Evolutionary conservation across 2,797 vertebrate genomes (phyloP).

Genomic region (Enteromius unitaeniatus): DNA sequence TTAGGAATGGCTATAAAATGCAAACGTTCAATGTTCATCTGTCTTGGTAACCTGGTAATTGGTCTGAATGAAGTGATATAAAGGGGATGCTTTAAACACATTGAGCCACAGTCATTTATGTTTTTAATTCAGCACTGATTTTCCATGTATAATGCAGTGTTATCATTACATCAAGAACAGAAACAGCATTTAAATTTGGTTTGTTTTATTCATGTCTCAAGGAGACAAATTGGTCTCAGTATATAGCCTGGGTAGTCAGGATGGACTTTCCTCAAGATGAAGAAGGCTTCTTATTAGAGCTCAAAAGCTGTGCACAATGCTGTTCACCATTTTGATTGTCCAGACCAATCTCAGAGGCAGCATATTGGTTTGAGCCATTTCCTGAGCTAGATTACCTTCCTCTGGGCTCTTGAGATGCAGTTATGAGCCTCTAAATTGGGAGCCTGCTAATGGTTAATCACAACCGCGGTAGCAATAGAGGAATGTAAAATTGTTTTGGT

Average conservation of each 20-base stretch:
- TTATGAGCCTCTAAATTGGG: constrained; percentile 34
- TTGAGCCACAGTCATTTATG: not conserved
- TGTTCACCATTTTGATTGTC: constrained; percentile 49
- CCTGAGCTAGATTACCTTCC: constrained; percentile 55
- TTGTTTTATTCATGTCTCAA: not conserved
- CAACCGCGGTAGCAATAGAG: constrained; percentile 9
- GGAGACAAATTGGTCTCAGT: not conserved
- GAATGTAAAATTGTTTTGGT: constrained; percentile 1
- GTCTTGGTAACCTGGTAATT: constrained; percentile 23
- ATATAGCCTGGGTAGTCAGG: constrained; percentile 21
- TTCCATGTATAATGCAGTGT: not conserved
- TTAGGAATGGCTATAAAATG: constrained; percentile 67
- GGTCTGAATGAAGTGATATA: constrained; percentile 10
- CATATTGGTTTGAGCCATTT: constrained; percentile 54
- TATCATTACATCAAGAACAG: not conserved
- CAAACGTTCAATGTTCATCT: constrained; percentile 62
- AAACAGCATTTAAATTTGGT: not conserved
- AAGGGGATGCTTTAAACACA: not conserved
- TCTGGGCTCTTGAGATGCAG: constrained; percentile 38
- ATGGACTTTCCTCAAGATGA: constrained; percentile 37
- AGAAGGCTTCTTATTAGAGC: constrained; percentile 38
- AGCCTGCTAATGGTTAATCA: constrained; percentile 51
- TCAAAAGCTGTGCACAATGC: constrained; percentile 45
- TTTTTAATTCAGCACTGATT: not conserved
- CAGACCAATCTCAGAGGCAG: constrained; percentile 37